Evolutionary conservation across 2,113 vertebrate species (phyloP).

Genomic region (Asarcornis scutulata): DNA sequence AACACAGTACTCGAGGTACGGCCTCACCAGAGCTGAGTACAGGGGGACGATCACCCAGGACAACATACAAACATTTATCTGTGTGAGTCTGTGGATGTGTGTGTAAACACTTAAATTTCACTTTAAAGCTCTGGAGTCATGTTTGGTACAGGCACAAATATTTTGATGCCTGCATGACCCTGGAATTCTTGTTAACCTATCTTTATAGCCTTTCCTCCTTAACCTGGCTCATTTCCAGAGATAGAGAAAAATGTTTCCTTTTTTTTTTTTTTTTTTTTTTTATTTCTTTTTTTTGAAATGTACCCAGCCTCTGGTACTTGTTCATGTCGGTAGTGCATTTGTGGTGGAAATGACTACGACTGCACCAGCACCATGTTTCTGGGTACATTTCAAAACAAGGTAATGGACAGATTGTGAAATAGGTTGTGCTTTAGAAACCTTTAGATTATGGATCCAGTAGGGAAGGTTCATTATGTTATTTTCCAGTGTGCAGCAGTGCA

Average conservation of each 20-base stretch:
- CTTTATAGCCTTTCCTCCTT: neutral
- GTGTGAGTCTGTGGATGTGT: neutral
- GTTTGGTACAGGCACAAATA: neutral
- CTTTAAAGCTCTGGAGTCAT: neutral
- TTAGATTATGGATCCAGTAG: neutral
- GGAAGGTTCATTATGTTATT: neutral
- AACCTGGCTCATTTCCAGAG: neutral
- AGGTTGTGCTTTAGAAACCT: neutral
- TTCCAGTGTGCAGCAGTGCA: neutral
- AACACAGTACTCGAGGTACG: too few species aligned
- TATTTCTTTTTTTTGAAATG: too few species aligned
- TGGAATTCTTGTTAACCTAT: neutral
- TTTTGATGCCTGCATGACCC: neutral
- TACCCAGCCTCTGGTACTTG: neutral
- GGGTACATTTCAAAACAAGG: neutral
- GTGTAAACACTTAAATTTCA: neutral
- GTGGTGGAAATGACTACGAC: neutral
- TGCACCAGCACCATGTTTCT: neutral
- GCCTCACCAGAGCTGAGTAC: too few species aligned
- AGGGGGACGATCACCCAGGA: neutral
- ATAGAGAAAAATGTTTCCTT: neutral
- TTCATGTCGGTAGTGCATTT: neutral
- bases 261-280: neutral
- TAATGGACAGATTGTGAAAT: neutral
- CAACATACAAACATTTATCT: neutral